Percentiles rank a stretch among this genome's conserved stretches.
phyloP scores from a whole-genome alignment of 2,888 invertebrate genomes.

The Neoscelio sp. region DNA sequence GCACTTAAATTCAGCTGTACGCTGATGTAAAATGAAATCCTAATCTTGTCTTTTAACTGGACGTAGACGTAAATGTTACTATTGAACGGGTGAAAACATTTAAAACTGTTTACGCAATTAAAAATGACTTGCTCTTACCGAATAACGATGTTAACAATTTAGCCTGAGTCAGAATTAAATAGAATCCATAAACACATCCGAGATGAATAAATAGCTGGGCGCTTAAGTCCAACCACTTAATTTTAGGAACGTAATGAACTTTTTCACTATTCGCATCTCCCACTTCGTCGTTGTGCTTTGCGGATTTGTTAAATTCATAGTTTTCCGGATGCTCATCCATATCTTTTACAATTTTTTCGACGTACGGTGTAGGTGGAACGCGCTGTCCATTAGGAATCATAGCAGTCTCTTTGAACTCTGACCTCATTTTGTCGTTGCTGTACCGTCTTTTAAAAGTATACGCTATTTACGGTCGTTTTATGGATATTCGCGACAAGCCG shows the following conservation, averaged over 20 bases:
- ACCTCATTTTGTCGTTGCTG: constrained; percentile 1
- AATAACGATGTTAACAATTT: constrained; percentile 88
- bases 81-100: background rate
- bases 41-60: no score
- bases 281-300: background rate
- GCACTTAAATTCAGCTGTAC: no score
- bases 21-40: no score
- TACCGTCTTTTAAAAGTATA: no score
- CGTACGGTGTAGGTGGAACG: constrained; percentile 44
- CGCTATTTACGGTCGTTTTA: no score
- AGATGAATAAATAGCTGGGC: constrained; percentile 89
- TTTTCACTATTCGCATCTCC: constrained; percentile 14
- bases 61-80: background rate
- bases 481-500: no score
- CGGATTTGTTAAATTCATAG: background rate
- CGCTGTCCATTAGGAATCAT: constrained; percentile 39
- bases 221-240: constrained; percentile 89
- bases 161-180: constrained; percentile 86
- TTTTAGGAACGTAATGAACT: constrained; percentile 85
- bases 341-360: constrained; percentile 27
- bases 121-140: constrained; percentile 86
- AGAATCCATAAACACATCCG: constrained; percentile 89
- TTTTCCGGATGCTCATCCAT: background rate
- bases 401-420: constrained; percentile 20
- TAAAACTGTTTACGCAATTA: background rate